Base-by-base conservation (phyloP, 2,113 vertebrate species). In the Paedocypris sp. region DNA sequence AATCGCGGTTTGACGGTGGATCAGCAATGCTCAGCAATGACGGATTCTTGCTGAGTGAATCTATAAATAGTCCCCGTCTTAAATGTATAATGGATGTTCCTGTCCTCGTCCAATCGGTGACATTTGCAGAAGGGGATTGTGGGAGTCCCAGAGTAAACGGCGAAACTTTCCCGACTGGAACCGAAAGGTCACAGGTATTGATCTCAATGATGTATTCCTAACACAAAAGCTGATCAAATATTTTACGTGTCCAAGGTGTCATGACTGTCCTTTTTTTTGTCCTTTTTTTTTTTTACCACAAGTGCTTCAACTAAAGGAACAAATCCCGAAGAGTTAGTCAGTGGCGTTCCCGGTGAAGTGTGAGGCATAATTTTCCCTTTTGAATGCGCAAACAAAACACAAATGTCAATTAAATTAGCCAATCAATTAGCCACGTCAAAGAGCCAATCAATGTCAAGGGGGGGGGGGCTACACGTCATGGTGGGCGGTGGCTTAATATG, bases 181-280 rank as follows among this genome's bases (percentile, higher is more conserved):
- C 18, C 8, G 25, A 67, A 67, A 67, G 64, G 64, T 67, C 64
- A 67, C 10, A 22, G 4, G 22, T 53, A 67, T 67, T 46, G 64
- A 67, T 60, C 64, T 11, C 29, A 26, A n/a, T 13, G 29, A 31
- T 23, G 16, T 15, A 26, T 50, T 60, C 39, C 56, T 31, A 20
- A 6, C 36, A 4, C 56, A 41, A 33, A 43, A 5, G 23, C 19
- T 28, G 10, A 33, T 33, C 48, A 52, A 20, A 50, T 45, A 42
- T 60, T 60, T 26, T 10, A 43, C 38, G 26, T 50, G 43, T 35
- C 38, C 50, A 59, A 50, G 22, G 43, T 32, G 48, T 39, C 51
- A 22, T 4, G 43, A 50, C 29, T 23, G 31, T 46, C 28, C 9
- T 36, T 43, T 19, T 7, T n/a, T n/a, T n/a, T n/a, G n/a, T n/a